A percentile compares a stretch with the other conserved stretches of the same genome.
Evolutionary conservation across 2,888 invertebrate genomes (phyloP).

Genomic region (Scrobipalpa atriplicella): DNA sequence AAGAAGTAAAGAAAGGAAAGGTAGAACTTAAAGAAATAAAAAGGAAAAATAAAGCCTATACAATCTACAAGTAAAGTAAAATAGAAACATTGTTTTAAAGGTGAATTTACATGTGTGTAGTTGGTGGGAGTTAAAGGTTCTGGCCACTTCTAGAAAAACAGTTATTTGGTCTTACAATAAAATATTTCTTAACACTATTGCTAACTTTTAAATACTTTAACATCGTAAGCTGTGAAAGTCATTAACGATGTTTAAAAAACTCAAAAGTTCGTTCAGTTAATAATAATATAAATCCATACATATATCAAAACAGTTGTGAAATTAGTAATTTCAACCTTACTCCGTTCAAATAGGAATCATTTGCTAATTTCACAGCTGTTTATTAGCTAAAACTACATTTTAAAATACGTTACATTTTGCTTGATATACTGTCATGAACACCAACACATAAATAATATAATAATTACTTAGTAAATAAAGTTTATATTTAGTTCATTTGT

Average conservation of each 20-base stretch:
- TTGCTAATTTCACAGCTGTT: conserved; percentile 36
- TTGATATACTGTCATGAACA: conserved; percentile 32
- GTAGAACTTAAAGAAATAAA: conserved; percentile 42
- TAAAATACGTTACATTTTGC: conserved; percentile 27
- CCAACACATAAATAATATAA: conserved; percentile 31
- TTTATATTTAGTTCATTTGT: conserved; percentile 27
- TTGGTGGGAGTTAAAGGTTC: conserved; percentile 68
- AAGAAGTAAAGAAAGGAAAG: conserved; percentile 33
- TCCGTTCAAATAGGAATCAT: conserved; percentile 24
- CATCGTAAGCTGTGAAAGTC: conserved; percentile 7
- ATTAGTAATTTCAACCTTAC: conserved; percentile 33
- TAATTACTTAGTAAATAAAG: conserved; percentile 27
- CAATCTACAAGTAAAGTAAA: conserved; percentile 54
- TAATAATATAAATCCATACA: conserved; percentile 24
- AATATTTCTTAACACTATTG: conserved; percentile 36
- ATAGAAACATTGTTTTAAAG: conserved; percentile 51
- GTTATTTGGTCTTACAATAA: conserved; percentile 53
- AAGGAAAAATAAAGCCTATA: conserved; percentile 28
- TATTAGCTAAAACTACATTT: conserved; percentile 27
- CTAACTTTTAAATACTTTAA: conserved; percentile 2
- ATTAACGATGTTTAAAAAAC: background rate
- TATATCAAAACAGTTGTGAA: conserved; percentile 32
- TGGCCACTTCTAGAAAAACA: conserved; percentile 65
- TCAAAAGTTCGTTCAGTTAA: conserved; percentile 12
- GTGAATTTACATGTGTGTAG: conserved; percentile 72